These are phyloP conservation scores for Lepisosteus oculatus DNA, from an alignment of 2,113 vertebrate species.

Conservation along the genomic window DNA sequence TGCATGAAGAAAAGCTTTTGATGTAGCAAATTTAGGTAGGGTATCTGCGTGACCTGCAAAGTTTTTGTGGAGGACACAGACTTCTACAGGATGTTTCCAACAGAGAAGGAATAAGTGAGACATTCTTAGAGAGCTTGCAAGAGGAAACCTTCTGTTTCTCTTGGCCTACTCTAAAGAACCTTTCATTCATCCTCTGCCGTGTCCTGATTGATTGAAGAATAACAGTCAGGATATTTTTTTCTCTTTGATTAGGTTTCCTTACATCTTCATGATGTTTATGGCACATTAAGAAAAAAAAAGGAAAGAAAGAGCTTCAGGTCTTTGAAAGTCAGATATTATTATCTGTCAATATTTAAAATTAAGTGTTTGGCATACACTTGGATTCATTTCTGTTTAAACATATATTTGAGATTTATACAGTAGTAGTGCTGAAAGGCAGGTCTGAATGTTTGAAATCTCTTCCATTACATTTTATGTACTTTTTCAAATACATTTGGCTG, in stretches of 20 bases:
- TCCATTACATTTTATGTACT: too few relatives aligned
- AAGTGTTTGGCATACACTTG: too few relatives aligned
- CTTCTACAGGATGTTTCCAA: constrained; percentile 11
- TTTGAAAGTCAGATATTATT: too few relatives aligned
- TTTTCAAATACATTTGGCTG: too few relatives aligned
- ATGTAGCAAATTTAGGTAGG: neutral
- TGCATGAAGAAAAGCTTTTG: neutral
- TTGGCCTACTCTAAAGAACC: neutral
- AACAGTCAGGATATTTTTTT: neutral
- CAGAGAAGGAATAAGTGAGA: constrained; percentile 18
- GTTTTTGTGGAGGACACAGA: constrained; percentile 1
- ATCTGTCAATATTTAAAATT: too few relatives aligned
- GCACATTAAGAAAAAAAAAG: too few relatives aligned
- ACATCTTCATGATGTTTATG: neutral
- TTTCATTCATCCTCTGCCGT: neutral
- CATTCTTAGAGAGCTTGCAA: constrained; percentile 7
- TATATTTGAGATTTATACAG: too few relatives aligned
- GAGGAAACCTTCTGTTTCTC: constrained; percentile 5
- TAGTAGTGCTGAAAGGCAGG: too few relatives aligned
- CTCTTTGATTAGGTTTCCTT: neutral
- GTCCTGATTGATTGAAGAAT: neutral
- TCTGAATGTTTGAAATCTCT: too few relatives aligned
- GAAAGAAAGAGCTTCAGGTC: too few relatives aligned
- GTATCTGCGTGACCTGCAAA: constrained; percentile 5
- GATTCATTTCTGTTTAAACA: too few relatives aligned